Evolutionary conservation across 2,888 invertebrate species (phyloP), one percentile per base, ranked within the genome.

Genomic region (Mycogona germanica): DNA sequence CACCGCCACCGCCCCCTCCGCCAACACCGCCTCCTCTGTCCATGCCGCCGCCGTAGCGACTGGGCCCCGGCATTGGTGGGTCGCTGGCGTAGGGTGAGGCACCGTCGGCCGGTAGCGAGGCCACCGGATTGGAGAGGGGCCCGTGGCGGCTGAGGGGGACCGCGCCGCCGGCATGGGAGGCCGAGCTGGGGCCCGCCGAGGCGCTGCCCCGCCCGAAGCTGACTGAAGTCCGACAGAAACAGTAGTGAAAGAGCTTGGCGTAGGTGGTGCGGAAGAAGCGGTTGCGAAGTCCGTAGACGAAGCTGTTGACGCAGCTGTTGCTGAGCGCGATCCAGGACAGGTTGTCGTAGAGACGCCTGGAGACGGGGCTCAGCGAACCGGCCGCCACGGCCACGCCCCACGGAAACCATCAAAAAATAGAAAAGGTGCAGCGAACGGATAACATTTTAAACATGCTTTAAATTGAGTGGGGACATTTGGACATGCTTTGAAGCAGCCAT

Each of bases 221-320:
- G 25, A 80, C 79, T 4, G 81, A 79, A 7, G 79, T 83, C 67
- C 85, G 86, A 70, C 84, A 86, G 66, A 80, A 85, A 64, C 84
- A 85, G 64, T 86, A 87, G 64, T 82, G 80, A 65, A 84, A 86
- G 7, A 86, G 70, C 64, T 80, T 79, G 14, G 79, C 72, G 66
- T 82, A 86, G 5, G 84, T 41, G 55, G 75, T 76, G 35, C 84
- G 75, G 64, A 85, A 85, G 64, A 79, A 78, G 7, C 74, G 72
- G 64, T 83, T 81, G n/a, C 78, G 70, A 3, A 77, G 68, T 62
- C 80, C 78, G 65, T 81, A 81, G 35, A 84, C 65, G 23, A 80
- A 72, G 60, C 79, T 79, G 58, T 81, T 80, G 58, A 83, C 67
- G 59, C 81, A 77, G 0, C 82, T 79, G 60, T 84, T 82, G 60